Evolutionary conservation across 1,140 invertebrate species (phyloP).

Genomic region (Drosophila rufa): DNA sequence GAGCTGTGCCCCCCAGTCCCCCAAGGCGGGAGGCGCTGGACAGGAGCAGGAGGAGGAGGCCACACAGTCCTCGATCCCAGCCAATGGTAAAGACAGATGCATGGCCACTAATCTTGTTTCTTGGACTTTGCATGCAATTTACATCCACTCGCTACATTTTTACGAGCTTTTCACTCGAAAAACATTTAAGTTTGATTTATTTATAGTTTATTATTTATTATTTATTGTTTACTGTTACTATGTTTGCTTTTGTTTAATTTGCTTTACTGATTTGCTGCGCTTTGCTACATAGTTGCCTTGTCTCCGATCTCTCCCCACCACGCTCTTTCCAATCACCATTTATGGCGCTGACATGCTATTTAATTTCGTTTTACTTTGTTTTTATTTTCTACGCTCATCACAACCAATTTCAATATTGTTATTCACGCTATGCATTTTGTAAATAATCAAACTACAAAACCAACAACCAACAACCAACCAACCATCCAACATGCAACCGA

Average conservation of each 20-base stretch:
- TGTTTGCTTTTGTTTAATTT: slow-evolving; percentile 6
- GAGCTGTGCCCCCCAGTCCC: slow-evolving; percentile 86
- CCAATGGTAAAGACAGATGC: slow-evolving; percentile 62
- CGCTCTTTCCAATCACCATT: slow-evolving; percentile 18
- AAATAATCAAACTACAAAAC: slow-evolving; percentile 73
- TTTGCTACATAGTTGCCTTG: slow-evolving; percentile 30
- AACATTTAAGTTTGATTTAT: slow-evolving; percentile 11
- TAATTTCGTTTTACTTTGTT: slow-evolving; percentile 60
- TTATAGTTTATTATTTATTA: neutral
- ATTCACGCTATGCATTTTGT: slow-evolving; percentile 80
- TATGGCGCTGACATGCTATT: slow-evolving; percentile 60
- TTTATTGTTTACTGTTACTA: neutral
- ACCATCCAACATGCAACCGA: slow-evolving; percentile 76
- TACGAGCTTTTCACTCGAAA: slow-evolving; percentile 19
- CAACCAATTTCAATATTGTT: slow-evolving; percentile 55
- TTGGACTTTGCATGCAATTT: slow-evolving; percentile 43
- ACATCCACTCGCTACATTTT: slow-evolving; percentile 22
- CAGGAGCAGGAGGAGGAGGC: slow-evolving; percentile 37
- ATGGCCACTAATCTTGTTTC: slow-evolving; percentile 13
- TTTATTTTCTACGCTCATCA: slow-evolving; percentile 68
- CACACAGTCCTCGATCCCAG: neutral
- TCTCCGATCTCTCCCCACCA: slow-evolving; percentile 21
- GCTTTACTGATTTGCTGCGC: slow-evolving; percentile 34
- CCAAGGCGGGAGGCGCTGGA: slow-evolving; percentile 51
- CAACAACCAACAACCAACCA: slow-evolving; percentile 62